These are phyloP conservation scores for Chamaea fasciata DNA, from an alignment of 2,113 vertebrate species.

Conservation along the genomic window DNA sequence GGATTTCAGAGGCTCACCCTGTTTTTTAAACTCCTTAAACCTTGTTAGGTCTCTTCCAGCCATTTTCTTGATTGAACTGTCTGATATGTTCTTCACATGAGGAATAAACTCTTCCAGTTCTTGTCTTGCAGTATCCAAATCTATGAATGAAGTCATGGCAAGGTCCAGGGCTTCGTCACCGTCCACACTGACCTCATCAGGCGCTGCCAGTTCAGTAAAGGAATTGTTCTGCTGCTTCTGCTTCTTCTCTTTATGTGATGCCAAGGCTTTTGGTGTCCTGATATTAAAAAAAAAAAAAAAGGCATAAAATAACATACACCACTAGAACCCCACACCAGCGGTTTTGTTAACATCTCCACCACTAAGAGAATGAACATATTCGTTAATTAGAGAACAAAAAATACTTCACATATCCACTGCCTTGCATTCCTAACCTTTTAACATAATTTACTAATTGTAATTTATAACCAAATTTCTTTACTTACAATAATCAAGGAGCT, in stretches of 20 bases:
- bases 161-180: background rate
- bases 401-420: background rate
- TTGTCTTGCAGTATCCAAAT: conserved; percentile 21
- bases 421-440: background rate
- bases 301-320: background rate
- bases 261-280: background rate
- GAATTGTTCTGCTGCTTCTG: background rate
- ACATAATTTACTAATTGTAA: background rate
- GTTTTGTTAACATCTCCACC: background rate
- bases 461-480: background rate
- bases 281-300: background rate
- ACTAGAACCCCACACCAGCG: background rate
- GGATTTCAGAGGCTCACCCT: conserved; percentile 54
- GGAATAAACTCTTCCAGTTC: conserved; percentile 75
- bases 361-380: background rate
- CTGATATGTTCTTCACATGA: conserved; percentile 25
- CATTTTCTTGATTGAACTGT: conserved; percentile 51
- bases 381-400: background rate
- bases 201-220: background rate
- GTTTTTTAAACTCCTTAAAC: conserved; percentile 68
- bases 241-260: background rate
- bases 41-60: conserved; percentile 65
- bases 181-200: background rate
- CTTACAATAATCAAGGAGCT: background rate
- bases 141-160: fast-evolving